These are phyloP conservation scores for Galleria mellonella DNA, from an alignment of 1,140 invertebrate genomes.

Conservation along the genomic window DNA sequence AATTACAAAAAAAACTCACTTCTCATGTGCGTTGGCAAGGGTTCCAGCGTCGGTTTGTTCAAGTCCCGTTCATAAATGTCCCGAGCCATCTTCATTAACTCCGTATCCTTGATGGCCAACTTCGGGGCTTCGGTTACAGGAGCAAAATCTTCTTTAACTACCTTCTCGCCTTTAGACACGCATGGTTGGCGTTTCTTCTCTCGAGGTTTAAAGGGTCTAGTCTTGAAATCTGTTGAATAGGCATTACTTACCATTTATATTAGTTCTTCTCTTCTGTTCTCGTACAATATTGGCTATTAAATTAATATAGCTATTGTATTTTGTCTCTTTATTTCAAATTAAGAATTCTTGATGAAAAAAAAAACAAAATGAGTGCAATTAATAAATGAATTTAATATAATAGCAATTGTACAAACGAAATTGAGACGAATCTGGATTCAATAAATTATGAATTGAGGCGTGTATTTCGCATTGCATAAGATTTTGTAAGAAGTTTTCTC, in stretches of 20 bases:
- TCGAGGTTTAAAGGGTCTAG: slow-evolving; percentile 46
- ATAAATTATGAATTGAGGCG: too few relatives aligned
- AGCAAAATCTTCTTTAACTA: slow-evolving; percentile 10
- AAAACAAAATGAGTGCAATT: too few relatives aligned
- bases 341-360: too few relatives aligned
- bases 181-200: slow-evolving; percentile 34
- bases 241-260: background rate
- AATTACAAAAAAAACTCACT: slow-evolving; percentile 33
- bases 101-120: slow-evolving; percentile 54
- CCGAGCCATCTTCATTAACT: slow-evolving; percentile 52
- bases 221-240: slow-evolving; percentile 40
- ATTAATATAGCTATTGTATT: too few relatives aligned
- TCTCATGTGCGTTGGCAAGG: slow-evolving; percentile 44
- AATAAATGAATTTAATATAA: too few relatives aligned
- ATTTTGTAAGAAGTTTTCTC: too few relatives aligned
- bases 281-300: too few relatives aligned
- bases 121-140: slow-evolving; percentile 21
- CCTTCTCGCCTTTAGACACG: slow-evolving; percentile 9
- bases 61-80: slow-evolving; percentile 50
- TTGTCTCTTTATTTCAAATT: too few relatives aligned
- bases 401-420: too few relatives aligned
- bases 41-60: slow-evolving; percentile 46
- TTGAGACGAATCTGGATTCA: too few relatives aligned
- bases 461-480: too few relatives aligned
- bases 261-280: too few relatives aligned